phyloP scores from a whole-genome alignment of 35 echinoderm and acorn worm genomes.

The Holothuria glaberrima region DNA sequence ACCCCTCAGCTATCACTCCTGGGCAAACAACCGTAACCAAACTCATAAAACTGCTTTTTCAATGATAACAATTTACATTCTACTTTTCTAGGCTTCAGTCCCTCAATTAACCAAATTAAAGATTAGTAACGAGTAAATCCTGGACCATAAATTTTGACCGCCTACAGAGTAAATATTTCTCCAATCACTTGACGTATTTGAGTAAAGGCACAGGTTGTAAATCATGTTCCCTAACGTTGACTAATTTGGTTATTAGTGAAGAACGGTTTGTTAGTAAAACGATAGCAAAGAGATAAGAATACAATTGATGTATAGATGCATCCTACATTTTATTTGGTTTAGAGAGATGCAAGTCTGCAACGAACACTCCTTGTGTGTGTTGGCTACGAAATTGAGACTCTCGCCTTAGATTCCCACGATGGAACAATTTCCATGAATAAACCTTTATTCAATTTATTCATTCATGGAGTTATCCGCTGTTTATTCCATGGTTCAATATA shows the following conservation, averaged over 20 bases:
- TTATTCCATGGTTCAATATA: too few relatives aligned
- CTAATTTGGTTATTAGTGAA: constrained; percentile 36
- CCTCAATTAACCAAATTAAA: constrained; percentile 15
- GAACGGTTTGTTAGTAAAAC: constrained; percentile 29
- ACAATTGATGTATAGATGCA: neutral
- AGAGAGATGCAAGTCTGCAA: too few relatives aligned
- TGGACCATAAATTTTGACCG: constrained; percentile 22
- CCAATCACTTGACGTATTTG: neutral
- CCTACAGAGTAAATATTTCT: constrained; percentile 29
- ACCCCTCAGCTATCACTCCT: too few relatives aligned
- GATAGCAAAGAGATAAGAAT: constrained; percentile 28
- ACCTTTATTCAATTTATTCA: too few relatives aligned
- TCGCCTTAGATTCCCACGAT: too few relatives aligned
- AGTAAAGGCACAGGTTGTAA: neutral
- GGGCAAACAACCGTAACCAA: too few relatives aligned
- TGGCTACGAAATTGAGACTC: too few relatives aligned
- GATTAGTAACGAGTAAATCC: neutral
- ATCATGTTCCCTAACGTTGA: constrained; percentile 23
- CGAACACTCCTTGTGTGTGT: too few relatives aligned
- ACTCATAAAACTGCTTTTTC: neutral
- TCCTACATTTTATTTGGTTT: neutral
- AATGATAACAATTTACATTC: constrained; percentile 8
- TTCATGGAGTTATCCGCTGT: too few relatives aligned
- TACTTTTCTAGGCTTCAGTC: neutral
- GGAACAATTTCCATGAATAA: too few relatives aligned